A percentile compares a stretch with the other conserved stretches of the same genome.
Conservation (phyloP, 1,140 invertebrate species). For the Teleogryllus occipitalis region DNA sequence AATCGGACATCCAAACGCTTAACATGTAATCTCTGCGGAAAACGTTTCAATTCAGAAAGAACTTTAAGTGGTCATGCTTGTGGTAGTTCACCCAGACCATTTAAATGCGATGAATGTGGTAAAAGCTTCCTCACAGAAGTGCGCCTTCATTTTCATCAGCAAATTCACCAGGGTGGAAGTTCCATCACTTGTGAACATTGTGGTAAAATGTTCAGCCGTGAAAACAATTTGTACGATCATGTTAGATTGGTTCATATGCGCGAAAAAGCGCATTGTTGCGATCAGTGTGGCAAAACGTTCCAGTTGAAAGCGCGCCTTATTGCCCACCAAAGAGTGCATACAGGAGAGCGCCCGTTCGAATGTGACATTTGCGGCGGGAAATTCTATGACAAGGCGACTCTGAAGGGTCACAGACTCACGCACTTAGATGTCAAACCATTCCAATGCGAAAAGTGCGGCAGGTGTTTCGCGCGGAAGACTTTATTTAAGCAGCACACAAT, state of each 20-base stretch:
- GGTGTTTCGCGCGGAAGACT: constrained; percentile 20
- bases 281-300: constrained; percentile 19
- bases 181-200: constrained; percentile 11
- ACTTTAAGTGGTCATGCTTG: constrained; percentile 11
- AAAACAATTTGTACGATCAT: constrained; percentile 21
- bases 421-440: constrained; percentile 21
- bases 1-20: not conserved
- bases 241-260: constrained; percentile 20
- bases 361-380: constrained; percentile 29
- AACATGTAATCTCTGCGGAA: not conserved
- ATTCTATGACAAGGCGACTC: constrained; percentile 26
- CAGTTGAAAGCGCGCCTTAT: constrained; percentile 17
- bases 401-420: constrained; percentile 19
- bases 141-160: constrained; percentile 15
- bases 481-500: constrained; percentile 18
- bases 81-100: not conserved
- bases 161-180: constrained; percentile 10
- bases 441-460: constrained; percentile 20
- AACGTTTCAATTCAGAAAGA: constrained; percentile 3
- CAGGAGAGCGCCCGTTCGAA: constrained; percentile 24
- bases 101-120: constrained; percentile 15
- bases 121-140: constrained; percentile 18
- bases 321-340: constrained; percentile 18
- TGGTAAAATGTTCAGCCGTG: constrained; percentile 17
- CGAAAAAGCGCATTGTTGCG: constrained; percentile 17